These are phyloP conservation scores for Andrena hattorfiana DNA, from an alignment of 2,888 invertebrate species.

Conservation along the genomic window DNA sequence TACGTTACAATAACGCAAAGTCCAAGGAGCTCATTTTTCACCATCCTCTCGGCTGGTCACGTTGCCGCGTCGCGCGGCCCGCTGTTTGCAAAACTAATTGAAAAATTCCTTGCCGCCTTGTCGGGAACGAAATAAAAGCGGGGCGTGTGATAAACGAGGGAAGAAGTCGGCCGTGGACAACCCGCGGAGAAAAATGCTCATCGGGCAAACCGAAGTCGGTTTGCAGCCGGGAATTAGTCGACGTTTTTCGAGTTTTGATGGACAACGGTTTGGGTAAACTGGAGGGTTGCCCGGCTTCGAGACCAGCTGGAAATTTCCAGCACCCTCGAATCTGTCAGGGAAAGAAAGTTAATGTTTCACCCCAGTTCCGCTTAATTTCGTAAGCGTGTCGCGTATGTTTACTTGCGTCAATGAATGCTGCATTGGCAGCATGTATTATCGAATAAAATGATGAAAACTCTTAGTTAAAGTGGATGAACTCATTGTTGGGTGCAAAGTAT, in stretches of 20 bases:
- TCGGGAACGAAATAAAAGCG: slow-evolving; percentile 64
- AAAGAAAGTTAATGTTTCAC: slow-evolving; percentile 53
- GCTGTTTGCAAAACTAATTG: slow-evolving; percentile 68
- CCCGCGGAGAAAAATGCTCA: slow-evolving; percentile 61
- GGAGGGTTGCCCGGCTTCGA: slow-evolving; percentile 4
- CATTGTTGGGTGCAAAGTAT: no score
- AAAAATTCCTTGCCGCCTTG: slow-evolving; percentile 69
- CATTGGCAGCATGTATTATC: no score
- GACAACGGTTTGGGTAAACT: slow-evolving; percentile 51
- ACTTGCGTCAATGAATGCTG: slow-evolving; percentile 11
- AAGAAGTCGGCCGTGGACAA: slow-evolving; percentile 46
- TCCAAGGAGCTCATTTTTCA: slow-evolving; percentile 60
- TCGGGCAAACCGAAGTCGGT: slow-evolving; percentile 60
- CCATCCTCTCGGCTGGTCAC: slow-evolving; percentile 49
- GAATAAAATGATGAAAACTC: no score
- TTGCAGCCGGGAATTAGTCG: slow-evolving; percentile 63
- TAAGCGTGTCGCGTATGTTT: slow-evolving; percentile 35
- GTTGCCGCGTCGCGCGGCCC: slow-evolving; percentile 23
- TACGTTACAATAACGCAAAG: slow-evolving; percentile 29
- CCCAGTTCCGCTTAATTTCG: slow-evolving; percentile 48
- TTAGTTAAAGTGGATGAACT: no score
- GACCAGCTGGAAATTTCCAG: slow-evolving; percentile 52
- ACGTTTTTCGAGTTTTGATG: slow-evolving; percentile 68
- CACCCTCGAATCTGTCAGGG: slow-evolving; percentile 57
- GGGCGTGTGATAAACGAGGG: slow-evolving; percentile 69